Evolutionary conservation across 2,888 invertebrate species (phyloP).

Genomic region (Tetramorium bicarinatum): DNA sequence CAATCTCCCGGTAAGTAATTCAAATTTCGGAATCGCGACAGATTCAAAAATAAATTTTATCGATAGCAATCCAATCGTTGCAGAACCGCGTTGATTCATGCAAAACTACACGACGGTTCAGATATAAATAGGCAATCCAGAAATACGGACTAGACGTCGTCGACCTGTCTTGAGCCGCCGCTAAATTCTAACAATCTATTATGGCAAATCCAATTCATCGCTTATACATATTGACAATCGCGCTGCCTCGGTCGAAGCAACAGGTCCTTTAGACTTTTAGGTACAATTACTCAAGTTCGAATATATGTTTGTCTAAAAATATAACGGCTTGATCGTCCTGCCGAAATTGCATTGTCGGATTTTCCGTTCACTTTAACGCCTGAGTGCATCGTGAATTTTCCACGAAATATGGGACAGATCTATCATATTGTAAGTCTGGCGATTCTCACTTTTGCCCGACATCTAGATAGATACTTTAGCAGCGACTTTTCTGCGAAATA

Average conservation of each 20-base stretch:
- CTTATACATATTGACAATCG: constrained; percentile 30
- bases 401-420: constrained; percentile 28
- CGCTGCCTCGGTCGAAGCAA: constrained; percentile 63
- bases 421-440: constrained; percentile 26
- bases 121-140: constrained; percentile 44
- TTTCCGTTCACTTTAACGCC: constrained; percentile 26
- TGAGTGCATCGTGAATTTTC: constrained; percentile 33
- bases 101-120: neutral
- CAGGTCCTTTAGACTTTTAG: constrained; percentile 67
- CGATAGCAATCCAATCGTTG: constrained; percentile 22
- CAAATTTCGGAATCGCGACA: constrained; percentile 4
- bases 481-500: constrained; percentile 6
- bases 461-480: neutral
- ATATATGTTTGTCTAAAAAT: constrained; percentile 59
- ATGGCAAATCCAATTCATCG: constrained; percentile 34
- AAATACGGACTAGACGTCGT: constrained; percentile 46
- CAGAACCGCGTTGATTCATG: constrained; percentile 15
- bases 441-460: constrained; percentile 17
- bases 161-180: constrained; percentile 35
- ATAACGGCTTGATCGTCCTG: constrained; percentile 1
- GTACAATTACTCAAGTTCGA: constrained; percentile 46
- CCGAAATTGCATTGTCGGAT: constrained; percentile 32
- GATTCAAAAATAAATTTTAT: constrained; percentile 31
- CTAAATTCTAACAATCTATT: constrained; percentile 36
- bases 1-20: neutral